These are phyloP conservation scores for Agrypnia vestita DNA, from an alignment of 1,140 invertebrate genomes.

Conservation along the genomic window DNA sequence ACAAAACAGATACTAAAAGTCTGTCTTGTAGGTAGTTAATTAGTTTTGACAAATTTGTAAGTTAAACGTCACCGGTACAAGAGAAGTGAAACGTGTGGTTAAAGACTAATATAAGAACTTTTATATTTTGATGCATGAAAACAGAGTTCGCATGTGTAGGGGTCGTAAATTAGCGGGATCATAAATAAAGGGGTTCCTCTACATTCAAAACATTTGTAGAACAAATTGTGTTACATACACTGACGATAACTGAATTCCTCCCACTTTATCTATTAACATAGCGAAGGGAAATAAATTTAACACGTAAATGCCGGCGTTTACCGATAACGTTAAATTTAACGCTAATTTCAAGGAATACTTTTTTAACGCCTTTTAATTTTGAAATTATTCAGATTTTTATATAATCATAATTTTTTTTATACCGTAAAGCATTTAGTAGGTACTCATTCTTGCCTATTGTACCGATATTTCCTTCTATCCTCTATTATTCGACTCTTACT, in stretches of 20 bases:
- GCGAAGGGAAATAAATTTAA: conserved; percentile 22
- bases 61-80: too few relatives aligned
- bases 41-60: too few relatives aligned
- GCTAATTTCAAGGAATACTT: too few relatives aligned
- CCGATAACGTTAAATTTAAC: background rate
- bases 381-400: too few relatives aligned
- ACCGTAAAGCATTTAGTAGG: too few relatives aligned
- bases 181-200: conserved; percentile 49
- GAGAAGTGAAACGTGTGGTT: background rate
- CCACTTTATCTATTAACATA: conserved; percentile 40
- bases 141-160: conserved; percentile 35
- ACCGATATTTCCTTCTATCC: too few relatives aligned
- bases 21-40: too few relatives aligned
- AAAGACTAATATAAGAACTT: background rate
- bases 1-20: too few relatives aligned
- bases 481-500: too few relatives aligned
- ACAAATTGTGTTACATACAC: conserved; percentile 48
- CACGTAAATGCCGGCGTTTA: conserved; percentile 19
- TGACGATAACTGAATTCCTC: conserved; percentile 36
- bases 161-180: conserved; percentile 38
- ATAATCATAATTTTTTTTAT: too few relatives aligned
- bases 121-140: conserved; percentile 33
- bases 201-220: conserved; percentile 49
- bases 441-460: too few relatives aligned
- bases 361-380: too few relatives aligned